Evolutionary conservation across 2,113 vertebrate species (phyloP).

Genomic region (Ciconia stormi): DNA sequence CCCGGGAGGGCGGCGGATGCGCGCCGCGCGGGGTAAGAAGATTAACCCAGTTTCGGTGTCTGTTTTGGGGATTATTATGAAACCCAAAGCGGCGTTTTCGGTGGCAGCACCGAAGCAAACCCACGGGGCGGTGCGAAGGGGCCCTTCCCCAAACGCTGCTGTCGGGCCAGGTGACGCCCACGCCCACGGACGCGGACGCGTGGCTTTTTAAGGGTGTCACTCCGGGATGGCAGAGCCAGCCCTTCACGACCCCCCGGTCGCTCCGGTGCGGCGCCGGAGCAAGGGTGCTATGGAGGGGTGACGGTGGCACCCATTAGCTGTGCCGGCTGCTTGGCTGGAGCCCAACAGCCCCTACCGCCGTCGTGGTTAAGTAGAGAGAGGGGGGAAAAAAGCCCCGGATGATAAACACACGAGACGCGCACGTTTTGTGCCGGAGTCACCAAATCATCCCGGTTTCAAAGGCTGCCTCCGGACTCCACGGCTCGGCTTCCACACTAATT

Average conservation of each 20-base stretch:
- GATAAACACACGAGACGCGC: neutral
- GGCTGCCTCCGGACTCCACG: neutral
- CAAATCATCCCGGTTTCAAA: neutral
- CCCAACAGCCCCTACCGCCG: neutral
- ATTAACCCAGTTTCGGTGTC: neutral
- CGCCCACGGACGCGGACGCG: too few species aligned
- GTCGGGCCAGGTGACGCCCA: accelerated
- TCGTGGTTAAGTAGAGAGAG: neutral
- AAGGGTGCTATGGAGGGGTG: neutral
- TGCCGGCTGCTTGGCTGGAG: neutral
- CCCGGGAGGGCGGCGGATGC: neutral
- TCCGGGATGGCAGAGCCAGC: neutral
- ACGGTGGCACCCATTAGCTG: neutral
- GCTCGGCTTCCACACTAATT: conserved; percentile 34
- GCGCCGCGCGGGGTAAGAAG: neutral
- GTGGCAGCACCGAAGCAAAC: neutral
- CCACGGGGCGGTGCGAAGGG: accelerated
- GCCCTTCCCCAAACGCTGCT: neutral
- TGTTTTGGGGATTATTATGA: neutral
- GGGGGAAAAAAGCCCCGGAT: neutral
- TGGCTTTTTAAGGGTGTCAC: neutral
- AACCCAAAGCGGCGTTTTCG: neutral
- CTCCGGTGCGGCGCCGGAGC: neutral
- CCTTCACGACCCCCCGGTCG: accelerated
- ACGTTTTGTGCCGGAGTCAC: neutral